These are phyloP conservation scores for Porites cylindrica DNA, from an alignment of 92 coral and sea anemone genomes.

Conservation along the genomic window DNA sequence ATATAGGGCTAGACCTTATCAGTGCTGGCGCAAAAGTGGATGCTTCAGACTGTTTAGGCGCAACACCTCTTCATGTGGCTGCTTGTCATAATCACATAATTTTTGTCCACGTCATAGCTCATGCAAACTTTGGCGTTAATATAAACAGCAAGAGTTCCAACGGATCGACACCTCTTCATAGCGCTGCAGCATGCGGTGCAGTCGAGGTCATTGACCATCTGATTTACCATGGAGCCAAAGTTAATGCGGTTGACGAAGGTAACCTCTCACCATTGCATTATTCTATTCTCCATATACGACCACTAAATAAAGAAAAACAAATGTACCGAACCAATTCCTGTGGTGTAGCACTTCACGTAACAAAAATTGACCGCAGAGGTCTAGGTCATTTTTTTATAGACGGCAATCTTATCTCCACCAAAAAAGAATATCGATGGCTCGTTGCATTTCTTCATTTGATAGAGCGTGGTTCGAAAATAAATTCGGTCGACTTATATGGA, in stretches of 20 bases:
- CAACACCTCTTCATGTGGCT: slow-evolving; percentile 67
- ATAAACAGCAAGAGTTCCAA: slow-evolving; percentile 24
- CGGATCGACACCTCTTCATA: slow-evolving; percentile 70
- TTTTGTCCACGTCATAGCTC: slow-evolving; percentile 39
- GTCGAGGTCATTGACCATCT: slow-evolving; percentile 13
- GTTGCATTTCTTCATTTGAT: slow-evolving; percentile 19
- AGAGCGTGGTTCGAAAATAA: neutral
- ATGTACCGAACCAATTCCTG: neutral
- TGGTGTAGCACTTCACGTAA: neutral
- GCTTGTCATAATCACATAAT: slow-evolving; percentile 57
- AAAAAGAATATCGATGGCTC: slow-evolving; percentile 22
- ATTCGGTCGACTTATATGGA: slow-evolving; percentile 55
- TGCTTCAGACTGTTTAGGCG: slow-evolving; percentile 61
- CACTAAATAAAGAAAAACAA: neutral
- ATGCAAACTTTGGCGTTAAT: neutral
- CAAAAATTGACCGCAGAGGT: slow-evolving; percentile 19
- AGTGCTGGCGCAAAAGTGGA: neutral
- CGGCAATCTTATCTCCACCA: neutral
- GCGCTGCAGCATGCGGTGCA: slow-evolving; percentile 57
- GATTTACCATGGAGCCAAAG: slow-evolving; percentile 44
- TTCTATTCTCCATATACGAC: slow-evolving; percentile 13
- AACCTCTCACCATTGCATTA: slow-evolving; percentile 66
- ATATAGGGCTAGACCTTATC: slow-evolving; percentile 45
- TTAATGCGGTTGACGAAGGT: slow-evolving; percentile 32
- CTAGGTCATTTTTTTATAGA: neutral